Conservation (phyloP, 2,888 invertebrate species). For the Coelinius sp. region DNA sequence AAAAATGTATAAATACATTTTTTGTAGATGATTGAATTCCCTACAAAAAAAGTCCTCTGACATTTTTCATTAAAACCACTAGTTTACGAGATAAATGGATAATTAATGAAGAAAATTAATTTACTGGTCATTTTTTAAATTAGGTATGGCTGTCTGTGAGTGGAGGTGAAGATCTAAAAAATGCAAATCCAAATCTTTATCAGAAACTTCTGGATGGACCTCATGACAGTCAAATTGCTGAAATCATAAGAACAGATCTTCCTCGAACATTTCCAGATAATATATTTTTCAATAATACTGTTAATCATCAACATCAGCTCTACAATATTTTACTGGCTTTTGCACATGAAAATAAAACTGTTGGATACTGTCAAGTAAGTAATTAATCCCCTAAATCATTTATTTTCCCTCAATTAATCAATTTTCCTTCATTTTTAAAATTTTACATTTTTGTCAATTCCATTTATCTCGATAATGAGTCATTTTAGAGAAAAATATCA, state of each 20-base stretch:
- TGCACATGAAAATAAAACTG: constrained; percentile 87
- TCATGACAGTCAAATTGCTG: constrained; percentile 81
- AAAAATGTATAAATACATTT: too few relatives aligned
- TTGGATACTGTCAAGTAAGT: constrained; percentile 89
- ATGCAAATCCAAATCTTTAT: constrained; percentile 78
- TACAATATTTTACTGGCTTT: constrained; percentile 90
- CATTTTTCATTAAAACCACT: too few relatives aligned
- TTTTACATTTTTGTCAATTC: too few relatives aligned
- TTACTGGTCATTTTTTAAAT: constrained; percentile 13
- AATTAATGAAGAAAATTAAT: too few relatives aligned
- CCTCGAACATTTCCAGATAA: constrained; percentile 97
- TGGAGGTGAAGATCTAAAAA: constrained; percentile 81
- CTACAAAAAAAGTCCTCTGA: too few relatives aligned
- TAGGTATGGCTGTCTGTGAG: constrained; percentile 90
- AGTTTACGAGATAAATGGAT: too few relatives aligned
- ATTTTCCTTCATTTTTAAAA: too few relatives aligned
- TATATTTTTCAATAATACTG: constrained; percentile 87
- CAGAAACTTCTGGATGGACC: constrained; percentile 79
- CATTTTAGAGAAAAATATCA: too few relatives aligned
- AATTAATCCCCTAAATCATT: constrained; percentile 1
- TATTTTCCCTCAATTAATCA: too few relatives aligned
- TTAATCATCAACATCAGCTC: constrained; percentile 82
- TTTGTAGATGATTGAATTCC: too few relatives aligned
- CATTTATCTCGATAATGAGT: too few relatives aligned
- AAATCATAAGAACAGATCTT: constrained; percentile 89